Evolutionary conservation across 2,113 vertebrate species (phyloP), one percentile per base, ranked within the genome.

Genomic region (Anoplopoma fimbria): DNA sequence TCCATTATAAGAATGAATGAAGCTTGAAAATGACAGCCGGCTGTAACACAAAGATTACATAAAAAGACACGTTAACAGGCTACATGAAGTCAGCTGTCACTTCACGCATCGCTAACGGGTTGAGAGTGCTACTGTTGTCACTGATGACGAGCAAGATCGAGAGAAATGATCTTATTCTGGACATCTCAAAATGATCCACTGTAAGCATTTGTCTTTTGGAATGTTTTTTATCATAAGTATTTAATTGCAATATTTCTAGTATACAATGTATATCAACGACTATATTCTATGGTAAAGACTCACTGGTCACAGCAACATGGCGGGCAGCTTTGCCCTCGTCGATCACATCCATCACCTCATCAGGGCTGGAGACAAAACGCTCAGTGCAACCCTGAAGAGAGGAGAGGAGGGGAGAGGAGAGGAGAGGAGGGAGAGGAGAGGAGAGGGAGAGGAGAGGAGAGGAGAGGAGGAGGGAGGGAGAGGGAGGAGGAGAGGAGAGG

Each of bases 241-340:
- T 15, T 40, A 25, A 65, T n/a, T 58, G 2, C 6, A 69, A 0
- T n/a, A 36, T 55, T 27, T 57, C 2, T 38, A 31, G 10, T 34
- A 13, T 27, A n/a, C 1, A 55, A n/a, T 27, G 21, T 25, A 33
- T 14, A 40, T 38, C 9, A 68, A 27, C 8, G 60, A 27, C 4
- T 36, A 29, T 29, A 36, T 17, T 55, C 0, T 7, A 36, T 42
- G 8, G 51, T 47, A 53, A 63, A 82, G 17, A 94, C 96, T 96
- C 87, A 98, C 97, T 97, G 90, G 97, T 97, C 87, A 97, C 97
- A 60, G 97, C 97, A 68, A 97, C 97, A 2, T 97, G 97, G 14
- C 97, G 97, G 87, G 97, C 97, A 6, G 96, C 89, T 87, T 97
- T 98, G 10, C 97, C 97, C 83, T 97, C 97, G 0, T 98, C 97